These are phyloP conservation scores for Malurus alboscapulatus DNA, from an alignment of 2,113 vertebrate species.

Conservation along the genomic window DNA sequence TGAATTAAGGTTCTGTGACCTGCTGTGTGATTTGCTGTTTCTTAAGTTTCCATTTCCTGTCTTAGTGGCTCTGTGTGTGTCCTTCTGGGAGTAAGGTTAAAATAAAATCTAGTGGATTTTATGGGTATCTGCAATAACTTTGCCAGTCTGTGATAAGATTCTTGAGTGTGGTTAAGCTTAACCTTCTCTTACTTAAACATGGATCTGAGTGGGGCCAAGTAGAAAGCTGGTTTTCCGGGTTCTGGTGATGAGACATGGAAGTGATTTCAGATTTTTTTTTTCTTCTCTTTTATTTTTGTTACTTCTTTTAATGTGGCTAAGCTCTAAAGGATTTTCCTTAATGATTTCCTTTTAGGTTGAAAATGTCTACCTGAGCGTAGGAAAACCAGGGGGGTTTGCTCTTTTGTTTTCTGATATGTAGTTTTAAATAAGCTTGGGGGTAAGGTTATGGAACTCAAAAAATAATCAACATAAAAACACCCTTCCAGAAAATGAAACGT, in stretches of 20 bases:
- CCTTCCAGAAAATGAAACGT: neutral
- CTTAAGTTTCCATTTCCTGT: neutral
- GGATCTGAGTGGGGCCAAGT: neutral
- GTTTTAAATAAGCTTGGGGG: neutral
- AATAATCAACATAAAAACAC: fast-evolving
- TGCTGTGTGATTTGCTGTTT: neutral
- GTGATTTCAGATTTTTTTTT: neutral
- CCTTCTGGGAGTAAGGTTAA: neutral
- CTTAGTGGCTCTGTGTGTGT: neutral
- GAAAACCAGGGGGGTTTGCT: neutral
- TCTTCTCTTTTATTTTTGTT: neutral
- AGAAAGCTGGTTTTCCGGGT: neutral
- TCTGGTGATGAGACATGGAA: neutral
- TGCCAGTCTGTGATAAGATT: neutral
- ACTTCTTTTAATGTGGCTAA: neutral
- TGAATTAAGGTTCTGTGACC: neutral
- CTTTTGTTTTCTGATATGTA: neutral
- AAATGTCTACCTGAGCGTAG: neutral
- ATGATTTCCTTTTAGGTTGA: neutral
- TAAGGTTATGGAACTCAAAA: neutral
- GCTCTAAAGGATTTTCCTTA: neutral
- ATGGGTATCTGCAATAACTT: neutral
- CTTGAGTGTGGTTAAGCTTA: neutral
- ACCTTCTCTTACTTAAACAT: neutral
- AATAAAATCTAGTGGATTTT: neutral